Evolutionary conservation across 2,888 invertebrate genomes (phyloP).

Genomic region (Tinea pellionella): DNA sequence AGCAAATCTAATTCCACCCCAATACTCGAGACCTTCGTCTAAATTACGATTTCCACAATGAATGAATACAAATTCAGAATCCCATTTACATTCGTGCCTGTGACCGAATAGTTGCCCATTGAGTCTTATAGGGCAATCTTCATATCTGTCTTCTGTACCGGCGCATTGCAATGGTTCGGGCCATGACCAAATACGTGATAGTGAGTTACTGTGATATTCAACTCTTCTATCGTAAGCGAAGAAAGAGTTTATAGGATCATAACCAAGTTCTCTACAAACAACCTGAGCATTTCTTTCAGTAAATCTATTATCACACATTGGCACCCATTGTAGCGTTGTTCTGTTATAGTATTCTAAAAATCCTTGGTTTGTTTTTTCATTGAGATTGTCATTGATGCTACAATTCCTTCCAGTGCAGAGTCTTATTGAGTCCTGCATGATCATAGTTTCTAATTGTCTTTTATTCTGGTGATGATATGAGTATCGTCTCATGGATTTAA

Average conservation of each 20-base stretch:
- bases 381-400: constrained; percentile 63
- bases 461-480: constrained; percentile 45
- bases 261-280: constrained; percentile 92
- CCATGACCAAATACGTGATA: constrained; percentile 93
- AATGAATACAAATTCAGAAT: constrained; percentile 92
- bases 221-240: constrained; percentile 87
- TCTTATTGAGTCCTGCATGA: constrained; percentile 74
- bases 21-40: constrained; percentile 77
- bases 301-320: constrained; percentile 95
- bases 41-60: constrained; percentile 84
- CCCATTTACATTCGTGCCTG: constrained; percentile 87
- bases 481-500: constrained; percentile 31
- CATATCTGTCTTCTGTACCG: constrained; percentile 80
- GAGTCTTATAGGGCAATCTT: constrained; percentile 87
- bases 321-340: constrained; percentile 96
- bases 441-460: constrained; percentile 68
- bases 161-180: constrained; percentile 91
- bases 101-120: constrained; percentile 92
- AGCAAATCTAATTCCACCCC: constrained; percentile 97
- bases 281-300: constrained; percentile 97
- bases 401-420: constrained; percentile 83
- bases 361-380: constrained; percentile 76
- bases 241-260: constrained; percentile 88
- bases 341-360: constrained; percentile 95
- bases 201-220: constrained; percentile 89